Base-by-base conservation (phyloP, 2,797 vertebrate genomes). In the Ficedula albicollis region DNA sequence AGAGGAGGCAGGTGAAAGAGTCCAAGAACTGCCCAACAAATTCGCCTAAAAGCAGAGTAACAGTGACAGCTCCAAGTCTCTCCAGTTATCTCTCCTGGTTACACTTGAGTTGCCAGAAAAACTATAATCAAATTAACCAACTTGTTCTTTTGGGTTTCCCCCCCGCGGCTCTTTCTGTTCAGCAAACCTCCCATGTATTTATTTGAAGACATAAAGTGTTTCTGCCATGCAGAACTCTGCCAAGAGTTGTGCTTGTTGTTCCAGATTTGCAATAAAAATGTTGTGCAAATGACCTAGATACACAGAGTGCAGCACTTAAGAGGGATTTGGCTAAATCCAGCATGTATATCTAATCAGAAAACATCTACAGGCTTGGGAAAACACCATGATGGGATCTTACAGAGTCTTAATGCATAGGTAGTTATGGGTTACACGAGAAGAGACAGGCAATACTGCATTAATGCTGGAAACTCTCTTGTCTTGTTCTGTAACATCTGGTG, bases 261-360 rank as follows among this genome's bases (percentile, higher is more conserved):
- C 63, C 62, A 96, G 48, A 86, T 87, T 95, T 87, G 77, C 84
- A 92, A 92, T 51, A 79, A 91, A 89, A 90, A 67, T 76, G n/a
- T 80, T 91, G 55, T 87, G 63, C 59, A 94, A 77, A 93, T 89
- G 83, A 93, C 91, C 89, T 80, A 93, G 63, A 87, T 89, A 66
- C 43, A 49, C 15, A 49, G 52, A 88, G 52, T 49, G 67, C 36
- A 68, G 41, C 22, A 63, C 49, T 91, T 86, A 67, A 54, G 44
- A 44, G 46, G 34, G 52, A 90, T 87, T 84, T 91, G 83, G 21
- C 68, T 74, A 77, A 93, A 72, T 73, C 44, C 67, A 87, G 30
- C 7, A 18, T 20, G 36, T 14, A 11, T 41, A 51, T 49, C 76
- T 79, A 41, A 81, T 67, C 59, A 86, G 74, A 76, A 92, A 91